A percentile compares a stretch with the other conserved stretches of the same genome.
These are phyloP conservation scores for Lytechinus variegatus DNA, from an alignment of 35 echinoderm and acorn worm genomes.

Conservation along the genomic window DNA sequence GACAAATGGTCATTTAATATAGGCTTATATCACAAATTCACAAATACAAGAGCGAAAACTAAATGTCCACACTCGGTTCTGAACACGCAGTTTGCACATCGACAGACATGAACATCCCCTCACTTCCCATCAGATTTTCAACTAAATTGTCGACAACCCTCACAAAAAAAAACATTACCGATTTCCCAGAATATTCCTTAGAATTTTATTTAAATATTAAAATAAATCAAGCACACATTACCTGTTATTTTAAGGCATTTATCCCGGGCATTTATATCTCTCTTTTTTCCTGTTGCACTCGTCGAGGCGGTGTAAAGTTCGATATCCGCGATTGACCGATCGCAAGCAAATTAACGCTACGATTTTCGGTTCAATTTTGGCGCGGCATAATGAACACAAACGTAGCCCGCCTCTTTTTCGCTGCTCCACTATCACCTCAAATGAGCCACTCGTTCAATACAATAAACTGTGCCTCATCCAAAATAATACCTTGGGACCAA, in stretches of 20 bases:
- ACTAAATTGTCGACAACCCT: not conserved
- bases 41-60: too few relatives aligned
- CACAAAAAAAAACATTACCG: too few relatives aligned
- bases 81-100: too few relatives aligned
- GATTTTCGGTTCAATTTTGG: constrained; percentile 51
- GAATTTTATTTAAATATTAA: not conserved
- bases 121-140: not conserved
- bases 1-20: too few relatives aligned
- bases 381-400: constrained; percentile 19
- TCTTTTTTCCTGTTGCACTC: not conserved
- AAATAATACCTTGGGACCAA: not conserved
- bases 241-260: not conserved
- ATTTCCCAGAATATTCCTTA: too few relatives aligned
- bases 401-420: constrained; percentile 44
- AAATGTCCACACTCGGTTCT: too few relatives aligned
- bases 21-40: too few relatives aligned
- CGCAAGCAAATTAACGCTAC: not conserved
- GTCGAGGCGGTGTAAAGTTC: not conserved
- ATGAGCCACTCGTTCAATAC: not conserved
- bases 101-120: not conserved
- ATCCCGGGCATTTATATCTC: not conserved
- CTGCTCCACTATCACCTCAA: not conserved
- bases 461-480: not conserved
- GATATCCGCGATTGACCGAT: not conserved
- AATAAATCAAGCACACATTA: not conserved